Base-by-base conservation (phyloP, 2,888 invertebrate species). In the Neoitamus cyanurus region DNA sequence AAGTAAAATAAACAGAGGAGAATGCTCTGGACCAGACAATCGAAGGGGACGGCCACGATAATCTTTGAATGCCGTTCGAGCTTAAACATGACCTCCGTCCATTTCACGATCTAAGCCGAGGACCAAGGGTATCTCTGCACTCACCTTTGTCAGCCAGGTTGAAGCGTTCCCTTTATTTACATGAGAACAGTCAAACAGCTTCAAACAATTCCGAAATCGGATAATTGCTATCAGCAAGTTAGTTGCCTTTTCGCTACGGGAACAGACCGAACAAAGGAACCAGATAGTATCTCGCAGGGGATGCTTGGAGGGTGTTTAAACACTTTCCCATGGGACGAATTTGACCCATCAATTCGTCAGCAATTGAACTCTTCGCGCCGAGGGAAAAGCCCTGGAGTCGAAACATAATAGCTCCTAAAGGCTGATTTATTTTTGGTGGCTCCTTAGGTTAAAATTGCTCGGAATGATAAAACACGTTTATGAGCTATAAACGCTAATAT, bases 221-320 rank as follows among this genome's bases (percentile, higher is more conserved):
- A 85, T 86, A 84, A 86, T 84, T 86, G 84, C 86, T 80, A 37
- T 85, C 82, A 84, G 84, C 84, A 85, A 84, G 82, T 85, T 84
- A 30, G 58, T 80, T 84, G 85, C 46, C 78, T 84, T 85, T 84
- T 85, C 83, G 68, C 25, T 78, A 9, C 48, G 15, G 42, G 58
- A 48, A 48, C 25, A 20, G 30, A 3, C 2, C 42, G 78, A 78
- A 78, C 30, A 78, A 58, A 58, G 48, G 78, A 28, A 30, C n/a
- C 0, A 78, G 48, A 78, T 78, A 58, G 25, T 11, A 78, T 78
- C 77, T 77, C 20, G 31, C 20, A 46, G 7, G 30, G 58, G n/a
- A n/a, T 1, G 25, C 42, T 46, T 15, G 31, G 25, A 78, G 78
- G 78, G 78, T 15, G 58, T 13, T 42, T 20, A 30, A 78, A 9